Conservation (phyloP, 2,113 vertebrate species). For the Xerus inauris region DNA sequence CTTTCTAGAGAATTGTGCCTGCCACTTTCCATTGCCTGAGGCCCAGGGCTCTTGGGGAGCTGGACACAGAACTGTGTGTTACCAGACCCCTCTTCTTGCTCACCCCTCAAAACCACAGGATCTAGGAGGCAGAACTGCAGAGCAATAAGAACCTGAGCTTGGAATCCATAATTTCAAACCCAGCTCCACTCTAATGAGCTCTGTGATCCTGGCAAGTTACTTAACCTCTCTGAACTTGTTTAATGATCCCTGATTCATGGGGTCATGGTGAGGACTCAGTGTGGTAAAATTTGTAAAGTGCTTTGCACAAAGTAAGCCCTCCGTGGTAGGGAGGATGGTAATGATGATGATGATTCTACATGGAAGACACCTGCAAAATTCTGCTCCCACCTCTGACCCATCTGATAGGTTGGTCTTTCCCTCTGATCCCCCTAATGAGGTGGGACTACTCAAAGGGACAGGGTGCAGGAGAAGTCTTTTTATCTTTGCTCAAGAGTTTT, state of each 20-base stretch:
- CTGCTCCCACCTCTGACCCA: neutral
- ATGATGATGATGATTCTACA: neutral
- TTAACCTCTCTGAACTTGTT: conserved; percentile 18
- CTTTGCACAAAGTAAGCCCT: neutral
- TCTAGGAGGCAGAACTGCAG: neutral
- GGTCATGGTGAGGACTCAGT: neutral
- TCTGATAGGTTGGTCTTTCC: neutral
- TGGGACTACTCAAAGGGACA: neutral
- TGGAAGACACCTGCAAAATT: neutral
- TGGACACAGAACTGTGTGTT: neutral
- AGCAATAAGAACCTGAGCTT: neutral
- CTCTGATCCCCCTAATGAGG: neutral
- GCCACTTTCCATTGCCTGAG: neutral
- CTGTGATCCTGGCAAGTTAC: neutral
- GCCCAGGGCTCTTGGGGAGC: neutral
- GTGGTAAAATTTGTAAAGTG: neutral
- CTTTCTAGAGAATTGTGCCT: neutral
- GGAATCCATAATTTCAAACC: neutral
- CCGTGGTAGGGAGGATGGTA: neutral
- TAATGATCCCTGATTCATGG: neutral
- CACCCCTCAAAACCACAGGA: neutral
- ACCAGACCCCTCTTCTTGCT: neutral
- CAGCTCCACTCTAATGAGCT: neutral
- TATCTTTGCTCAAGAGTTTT: neutral
- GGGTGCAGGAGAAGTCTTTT: neutral